A percentile compares a stretch with the other conserved stretches of the same genome.
Conservation (phyloP, 2,888 invertebrate genomes). For the Microchrysa polita region DNA sequence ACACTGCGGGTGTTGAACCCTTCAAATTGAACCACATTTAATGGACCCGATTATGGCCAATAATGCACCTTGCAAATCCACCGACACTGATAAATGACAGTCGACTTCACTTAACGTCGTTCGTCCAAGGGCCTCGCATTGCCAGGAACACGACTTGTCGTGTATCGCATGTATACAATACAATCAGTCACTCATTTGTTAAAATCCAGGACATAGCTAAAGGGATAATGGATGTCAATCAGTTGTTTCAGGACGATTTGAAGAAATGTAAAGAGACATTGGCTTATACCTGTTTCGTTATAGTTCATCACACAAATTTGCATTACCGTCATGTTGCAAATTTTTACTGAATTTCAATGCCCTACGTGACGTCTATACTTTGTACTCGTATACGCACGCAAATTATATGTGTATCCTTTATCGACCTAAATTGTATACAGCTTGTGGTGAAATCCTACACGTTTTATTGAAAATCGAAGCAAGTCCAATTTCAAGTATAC, state of each 20-base stretch:
- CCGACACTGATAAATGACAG: constrained; percentile 11
- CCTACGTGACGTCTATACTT: constrained; percentile 42
- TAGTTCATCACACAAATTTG: constrained; percentile 1
- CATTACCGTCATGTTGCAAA: constrained; percentile 6
- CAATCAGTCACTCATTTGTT: not conserved
- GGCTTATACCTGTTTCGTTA: constrained; percentile 26
- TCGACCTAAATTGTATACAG: constrained; percentile 28
- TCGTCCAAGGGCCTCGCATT: constrained; percentile 10
- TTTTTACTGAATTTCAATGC: constrained; percentile 32
- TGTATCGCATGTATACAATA: not conserved
- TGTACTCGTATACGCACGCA: not conserved
- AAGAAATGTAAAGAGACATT: constrained; percentile 1
- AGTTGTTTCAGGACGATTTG: not conserved
- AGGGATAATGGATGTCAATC: not conserved
- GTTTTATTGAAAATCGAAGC: constrained; percentile 42
- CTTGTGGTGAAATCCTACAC: constrained; percentile 32
- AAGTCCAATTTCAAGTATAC: constrained; percentile 34
- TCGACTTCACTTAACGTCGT: not conserved
- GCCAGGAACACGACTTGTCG: not conserved
- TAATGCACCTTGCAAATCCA: constrained; percentile 37
- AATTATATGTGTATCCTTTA: constrained; percentile 1
- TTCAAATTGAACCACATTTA: constrained; percentile 14
- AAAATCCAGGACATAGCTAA: not conserved
- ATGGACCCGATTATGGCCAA: constrained; percentile 22
- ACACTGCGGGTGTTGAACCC: constrained; percentile 12